These are phyloP conservation scores for Protaetia brevitarsis DNA, from an alignment of 1,140 invertebrate species.

Conservation along the genomic window DNA sequence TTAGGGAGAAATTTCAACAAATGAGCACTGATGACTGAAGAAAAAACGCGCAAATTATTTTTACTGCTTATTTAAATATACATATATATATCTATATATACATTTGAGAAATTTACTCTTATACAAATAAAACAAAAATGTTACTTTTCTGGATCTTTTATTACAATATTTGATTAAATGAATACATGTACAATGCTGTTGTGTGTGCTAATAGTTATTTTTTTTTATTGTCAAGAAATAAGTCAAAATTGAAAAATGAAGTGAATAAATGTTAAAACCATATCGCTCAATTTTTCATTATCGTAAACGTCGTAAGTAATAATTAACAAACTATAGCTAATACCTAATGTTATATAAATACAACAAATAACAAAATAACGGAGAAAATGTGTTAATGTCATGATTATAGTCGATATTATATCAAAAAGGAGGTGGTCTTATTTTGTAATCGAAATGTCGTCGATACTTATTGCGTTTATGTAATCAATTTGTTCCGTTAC, in stretches of 20 bases:
- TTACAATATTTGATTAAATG: constrained; percentile 16
- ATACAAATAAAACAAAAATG: neutral
- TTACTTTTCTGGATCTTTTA: neutral
- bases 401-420: too few relatives aligned
- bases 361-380: neutral
- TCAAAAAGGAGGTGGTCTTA: too few relatives aligned
- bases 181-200: too few relatives aligned
- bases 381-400: neutral
- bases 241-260: neutral
- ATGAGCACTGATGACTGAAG: neutral
- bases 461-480: too few relatives aligned
- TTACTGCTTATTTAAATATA: neutral
- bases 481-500: too few relatives aligned
- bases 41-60: neutral
- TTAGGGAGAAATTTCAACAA: constrained; percentile 27
- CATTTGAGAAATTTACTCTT: neutral
- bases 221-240: neutral
- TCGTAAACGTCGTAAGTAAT: too few relatives aligned
- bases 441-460: too few relatives aligned
- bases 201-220: neutral
- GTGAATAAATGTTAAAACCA: neutral
- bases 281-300: too few relatives aligned
- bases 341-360: neutral
- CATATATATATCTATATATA: neutral
- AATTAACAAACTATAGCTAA: too few relatives aligned